Conservation (phyloP, 2,888 invertebrate species). For the Brenthis ino region DNA sequence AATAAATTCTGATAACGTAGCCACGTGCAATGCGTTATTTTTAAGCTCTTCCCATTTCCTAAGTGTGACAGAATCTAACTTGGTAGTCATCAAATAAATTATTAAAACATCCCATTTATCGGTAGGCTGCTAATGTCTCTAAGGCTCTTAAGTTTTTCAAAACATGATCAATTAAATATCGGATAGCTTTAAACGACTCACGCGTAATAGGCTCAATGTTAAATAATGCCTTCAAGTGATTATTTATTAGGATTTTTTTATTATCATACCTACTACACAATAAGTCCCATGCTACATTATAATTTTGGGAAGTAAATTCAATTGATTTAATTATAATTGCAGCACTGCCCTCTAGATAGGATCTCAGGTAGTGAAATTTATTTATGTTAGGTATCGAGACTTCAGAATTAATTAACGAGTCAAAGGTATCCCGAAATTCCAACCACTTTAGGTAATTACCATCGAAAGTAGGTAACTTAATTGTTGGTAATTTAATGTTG, state of each 20-base stretch:
- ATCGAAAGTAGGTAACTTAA: constrained; percentile 21
- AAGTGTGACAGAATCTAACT: constrained; percentile 40
- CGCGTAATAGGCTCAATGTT: constrained; percentile 25
- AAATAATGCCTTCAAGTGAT: constrained; percentile 34
- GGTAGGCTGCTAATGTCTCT: constrained; percentile 36
- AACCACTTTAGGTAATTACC: constrained; percentile 24
- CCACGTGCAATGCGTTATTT: constrained; percentile 18
- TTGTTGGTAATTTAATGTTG: constrained; percentile 8
- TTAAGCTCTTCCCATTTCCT: constrained; percentile 42
- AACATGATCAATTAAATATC: constrained; percentile 37
- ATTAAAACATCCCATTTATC: constrained; percentile 42
- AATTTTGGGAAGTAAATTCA: constrained; percentile 24
- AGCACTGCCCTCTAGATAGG: constrained; percentile 23
- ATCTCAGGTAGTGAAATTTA: constrained; percentile 25
- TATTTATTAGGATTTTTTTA: constrained; percentile 19
- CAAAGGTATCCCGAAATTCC: constrained; percentile 23
- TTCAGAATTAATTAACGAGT: constrained; percentile 11
- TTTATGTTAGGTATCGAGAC: constrained; percentile 5
- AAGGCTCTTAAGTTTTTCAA: constrained; percentile 38
- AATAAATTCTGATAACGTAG: constrained; percentile 32
- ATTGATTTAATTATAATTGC: constrained; percentile 22
- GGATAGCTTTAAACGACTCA: constrained; percentile 30
- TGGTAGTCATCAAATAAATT: constrained; percentile 37
- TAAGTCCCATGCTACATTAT: constrained; percentile 24
- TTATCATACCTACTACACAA: constrained; percentile 23